Evolutionary conservation across 2,888 invertebrate species (phyloP), one percentile per base, ranked within the genome.

Genomic region (Pristionchus japonicus): DNA sequence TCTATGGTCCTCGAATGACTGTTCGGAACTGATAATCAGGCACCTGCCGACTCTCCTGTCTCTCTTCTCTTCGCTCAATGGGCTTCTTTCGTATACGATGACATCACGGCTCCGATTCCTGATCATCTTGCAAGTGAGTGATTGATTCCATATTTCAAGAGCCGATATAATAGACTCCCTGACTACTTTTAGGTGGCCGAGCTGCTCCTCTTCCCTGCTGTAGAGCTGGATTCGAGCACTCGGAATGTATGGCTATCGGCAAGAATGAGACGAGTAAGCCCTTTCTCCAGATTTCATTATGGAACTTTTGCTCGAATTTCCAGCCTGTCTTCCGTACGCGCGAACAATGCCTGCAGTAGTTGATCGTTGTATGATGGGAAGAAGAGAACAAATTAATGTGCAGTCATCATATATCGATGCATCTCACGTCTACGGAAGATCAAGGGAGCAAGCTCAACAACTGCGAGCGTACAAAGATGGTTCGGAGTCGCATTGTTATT

Each of bases 371-470:
- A 89, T 91, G n/a, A 90, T 94, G 27, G 94, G 94, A 6, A 94
- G 95, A 82, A 93, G 98, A 89, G 98, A 98, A 93, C 98, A 98
- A 95, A 96, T 97, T 40, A 98, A 98, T 95, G 97, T 98, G 94
- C 98, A 97, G 94, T 97, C 98, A 0, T 97, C 97, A 0, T 98
- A 96, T 95, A 95, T 98, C 88, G 94, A 94, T 90, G 93, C 90
- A 7, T 98, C 97, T 0, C 97, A 97, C 90, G 95, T 98, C 34
- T 98, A 98, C 93, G 98, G 98, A 0, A 97, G 97, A 94, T 97
- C 97, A 93, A 96, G 96, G 0, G 98, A 98, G 94, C 96, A 97
- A 49, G 96, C 96, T 0, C 96, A 96, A 49, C 96, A 96, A 87
- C 95, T 98, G 27, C 96, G 97, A 70, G 96, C 97, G 0, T 95